These are phyloP conservation scores for Euura lappo DNA, from an alignment of 1,140 invertebrate genomes.

Conservation along the genomic window DNA sequence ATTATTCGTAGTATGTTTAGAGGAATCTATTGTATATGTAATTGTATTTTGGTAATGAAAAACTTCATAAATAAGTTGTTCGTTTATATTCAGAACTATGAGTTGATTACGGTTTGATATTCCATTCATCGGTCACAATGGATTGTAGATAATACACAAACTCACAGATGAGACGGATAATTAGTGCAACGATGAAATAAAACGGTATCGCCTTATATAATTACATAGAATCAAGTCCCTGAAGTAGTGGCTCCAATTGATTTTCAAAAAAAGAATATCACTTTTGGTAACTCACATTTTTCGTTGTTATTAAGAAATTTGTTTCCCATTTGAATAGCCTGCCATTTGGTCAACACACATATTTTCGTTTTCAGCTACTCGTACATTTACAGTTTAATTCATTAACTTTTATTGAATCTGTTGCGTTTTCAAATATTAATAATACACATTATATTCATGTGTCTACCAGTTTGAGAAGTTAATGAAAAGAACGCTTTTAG, in stretches of 20 bases:
- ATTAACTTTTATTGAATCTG: background rate
- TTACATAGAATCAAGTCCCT: background rate
- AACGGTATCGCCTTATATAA: background rate
- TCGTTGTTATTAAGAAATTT: slow-evolving; percentile 7
- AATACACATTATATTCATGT: background rate
- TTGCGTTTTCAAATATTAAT: background rate
- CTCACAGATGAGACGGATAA: too few relatives aligned
- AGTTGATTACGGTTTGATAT: background rate
- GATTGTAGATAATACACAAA: too few relatives aligned
- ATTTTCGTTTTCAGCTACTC: background rate
- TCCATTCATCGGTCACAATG: background rate
- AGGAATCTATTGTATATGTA: background rate
- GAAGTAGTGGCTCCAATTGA: background rate
- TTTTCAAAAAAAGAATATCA: slow-evolving; percentile 7
- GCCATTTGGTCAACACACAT: background rate
- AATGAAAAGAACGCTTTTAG: background rate
- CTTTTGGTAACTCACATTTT: slow-evolving; percentile 7
- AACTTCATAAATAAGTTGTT: background rate
- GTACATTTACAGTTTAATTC: slow-evolving; percentile 3
- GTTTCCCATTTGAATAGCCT: slow-evolving; percentile 1
- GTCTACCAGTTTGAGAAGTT: background rate
- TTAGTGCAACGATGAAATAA: background rate
- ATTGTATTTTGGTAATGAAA: background rate
- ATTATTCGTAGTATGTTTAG: background rate
- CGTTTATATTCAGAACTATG: background rate